Conservation (phyloP, 2,888 invertebrate genomes). For the Pollenia angustigena region DNA sequence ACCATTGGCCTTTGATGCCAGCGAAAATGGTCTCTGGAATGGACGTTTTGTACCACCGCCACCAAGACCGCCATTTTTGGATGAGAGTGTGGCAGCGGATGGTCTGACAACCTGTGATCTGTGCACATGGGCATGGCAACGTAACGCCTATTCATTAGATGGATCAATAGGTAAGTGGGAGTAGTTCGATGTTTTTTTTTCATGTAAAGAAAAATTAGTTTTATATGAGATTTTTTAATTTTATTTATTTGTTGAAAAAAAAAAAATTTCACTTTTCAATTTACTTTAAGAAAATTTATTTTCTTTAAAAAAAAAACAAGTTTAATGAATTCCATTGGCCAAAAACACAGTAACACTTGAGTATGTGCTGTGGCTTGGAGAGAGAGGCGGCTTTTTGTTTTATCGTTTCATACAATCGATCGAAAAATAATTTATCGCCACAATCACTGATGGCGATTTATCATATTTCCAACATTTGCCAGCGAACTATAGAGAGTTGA, state of each 20-base stretch:
- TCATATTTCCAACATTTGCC: slow-evolving; percentile 76
- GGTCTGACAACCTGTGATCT: slow-evolving; percentile 90
- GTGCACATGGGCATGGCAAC: slow-evolving; percentile 89
- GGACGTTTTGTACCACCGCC: slow-evolving; percentile 88
- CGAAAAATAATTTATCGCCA: slow-evolving; percentile 79
- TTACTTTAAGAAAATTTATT: slow-evolving; percentile 52
- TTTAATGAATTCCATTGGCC: slow-evolving; percentile 32
- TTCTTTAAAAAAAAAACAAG: slow-evolving; percentile 34
- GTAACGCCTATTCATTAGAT: slow-evolving; percentile 86
- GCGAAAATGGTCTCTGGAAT: slow-evolving; percentile 84
- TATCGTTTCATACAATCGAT: slow-evolving; percentile 75
- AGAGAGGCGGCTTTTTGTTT: slow-evolving; percentile 71
- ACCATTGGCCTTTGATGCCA: slow-evolving; percentile 84
- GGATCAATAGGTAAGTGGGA: slow-evolving; percentile 86
- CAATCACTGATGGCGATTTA: slow-evolving; percentile 84
- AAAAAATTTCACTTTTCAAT: slow-evolving; percentile 69
- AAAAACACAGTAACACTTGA: slow-evolving; percentile 23
- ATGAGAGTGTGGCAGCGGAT: slow-evolving; percentile 87
- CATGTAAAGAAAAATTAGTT: background rate
- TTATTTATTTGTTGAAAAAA: slow-evolving; percentile 10
- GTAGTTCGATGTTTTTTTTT: slow-evolving; percentile 52
- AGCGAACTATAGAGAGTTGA: slow-evolving; percentile 22
- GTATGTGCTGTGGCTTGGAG: slow-evolving; percentile 15
- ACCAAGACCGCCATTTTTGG: slow-evolving; percentile 88
- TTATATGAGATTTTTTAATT: slow-evolving; percentile 25